These are phyloP conservation scores for Plebejus anna DNA, from an alignment of 2,888 invertebrate species.

Conservation along the genomic window DNA sequence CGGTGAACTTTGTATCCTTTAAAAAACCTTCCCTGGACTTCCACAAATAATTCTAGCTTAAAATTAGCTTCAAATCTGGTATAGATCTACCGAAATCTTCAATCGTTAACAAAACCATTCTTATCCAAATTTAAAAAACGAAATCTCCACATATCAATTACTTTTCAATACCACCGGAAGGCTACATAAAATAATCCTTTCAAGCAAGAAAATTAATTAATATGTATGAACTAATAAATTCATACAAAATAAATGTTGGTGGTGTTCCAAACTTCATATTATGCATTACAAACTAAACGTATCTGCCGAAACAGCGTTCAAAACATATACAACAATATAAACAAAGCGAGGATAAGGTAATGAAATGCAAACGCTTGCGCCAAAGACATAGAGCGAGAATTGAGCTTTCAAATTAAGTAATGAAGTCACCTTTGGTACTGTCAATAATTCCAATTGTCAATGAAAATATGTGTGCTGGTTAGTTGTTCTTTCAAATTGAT, in stretches of 20 bases:
- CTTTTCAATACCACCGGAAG: not conserved
- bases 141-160: not conserved
- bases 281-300: constrained; percentile 25
- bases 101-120: too few relatives aligned
- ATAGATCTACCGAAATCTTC: too few relatives aligned
- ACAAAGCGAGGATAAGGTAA: constrained; percentile 45
- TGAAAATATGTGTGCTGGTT: too few relatives aligned
- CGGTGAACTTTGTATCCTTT: too few relatives aligned
- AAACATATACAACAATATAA: constrained; percentile 33
- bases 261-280: not conserved
- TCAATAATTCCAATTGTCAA: too few relatives aligned
- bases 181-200: not conserved
- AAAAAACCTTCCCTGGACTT: too few relatives aligned
- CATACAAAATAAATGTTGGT: constrained; percentile 7
- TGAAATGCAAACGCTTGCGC: constrained; percentile 63
- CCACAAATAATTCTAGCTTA: too few relatives aligned
- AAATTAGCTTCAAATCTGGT: too few relatives aligned
- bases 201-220: not conserved
- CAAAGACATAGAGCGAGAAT: not conserved
- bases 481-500: too few relatives aligned
- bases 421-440: not conserved
- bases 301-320: constrained; percentile 22
- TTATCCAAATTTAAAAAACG: too few relatives aligned
- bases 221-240: constrained; percentile 12
- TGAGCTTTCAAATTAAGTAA: not conserved